phyloP scores from a whole-genome alignment of 2,888 invertebrate genomes.

The Hypsopygia costalis region DNA sequence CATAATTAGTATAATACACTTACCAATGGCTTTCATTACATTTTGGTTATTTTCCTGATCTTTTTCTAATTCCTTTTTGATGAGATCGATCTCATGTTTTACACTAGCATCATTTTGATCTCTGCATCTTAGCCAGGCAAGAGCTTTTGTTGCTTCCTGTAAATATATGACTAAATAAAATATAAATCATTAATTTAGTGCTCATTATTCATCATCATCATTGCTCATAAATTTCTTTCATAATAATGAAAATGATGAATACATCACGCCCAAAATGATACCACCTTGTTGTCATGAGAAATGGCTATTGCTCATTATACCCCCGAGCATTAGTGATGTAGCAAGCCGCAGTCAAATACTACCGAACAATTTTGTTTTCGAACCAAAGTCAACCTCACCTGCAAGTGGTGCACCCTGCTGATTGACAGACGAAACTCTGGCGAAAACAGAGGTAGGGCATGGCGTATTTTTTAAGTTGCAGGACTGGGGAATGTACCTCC shows the following conservation, averaged over 20 bases:
- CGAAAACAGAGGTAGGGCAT: too few species aligned
- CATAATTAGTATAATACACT: constrained; percentile 24
- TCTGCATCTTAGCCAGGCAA: constrained; percentile 64
- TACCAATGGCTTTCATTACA: constrained; percentile 54
- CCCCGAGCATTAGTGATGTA: too few species aligned
- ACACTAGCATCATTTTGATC: constrained; percentile 38
- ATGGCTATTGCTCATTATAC: too few species aligned
- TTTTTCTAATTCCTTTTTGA: constrained; percentile 50
- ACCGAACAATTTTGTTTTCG: neutral
- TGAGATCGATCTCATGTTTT: constrained; percentile 41
- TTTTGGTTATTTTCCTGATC: constrained; percentile 52
- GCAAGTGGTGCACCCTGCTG: too few species aligned
- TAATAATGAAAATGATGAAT: too few species aligned
- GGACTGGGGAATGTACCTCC: too few species aligned
- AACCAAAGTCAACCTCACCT: too few species aligned
- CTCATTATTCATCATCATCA: neutral
- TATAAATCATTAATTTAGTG: neutral
- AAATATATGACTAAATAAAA: too few species aligned
- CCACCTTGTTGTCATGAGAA: too few species aligned
- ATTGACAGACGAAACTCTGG: constrained; percentile 69
- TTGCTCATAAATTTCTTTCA: neutral
- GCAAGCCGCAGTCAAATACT: neutral
- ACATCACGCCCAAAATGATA: too few species aligned
- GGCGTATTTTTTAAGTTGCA: too few species aligned
- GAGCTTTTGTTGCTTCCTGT: constrained; percentile 51